These are phyloP conservation scores for Cassiopea andromeda DNA, from an alignment of 30 jellyfish, hydroid and myxozoan genomes.

Conservation along the genomic window DNA sequence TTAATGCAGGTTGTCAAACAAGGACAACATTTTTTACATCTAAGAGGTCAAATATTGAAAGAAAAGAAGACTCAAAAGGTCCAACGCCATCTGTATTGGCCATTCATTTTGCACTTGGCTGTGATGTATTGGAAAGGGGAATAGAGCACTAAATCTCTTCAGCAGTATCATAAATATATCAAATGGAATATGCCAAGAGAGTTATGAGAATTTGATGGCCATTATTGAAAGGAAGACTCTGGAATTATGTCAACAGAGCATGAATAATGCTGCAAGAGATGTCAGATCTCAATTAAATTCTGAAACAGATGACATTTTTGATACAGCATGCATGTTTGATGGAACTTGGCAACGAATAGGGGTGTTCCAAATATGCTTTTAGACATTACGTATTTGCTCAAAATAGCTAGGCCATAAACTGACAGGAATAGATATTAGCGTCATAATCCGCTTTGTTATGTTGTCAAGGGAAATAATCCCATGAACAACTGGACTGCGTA, in stretches of 20 bases:
- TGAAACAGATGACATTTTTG: neutral
- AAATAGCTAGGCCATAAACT: no score
- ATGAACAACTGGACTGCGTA: no score
- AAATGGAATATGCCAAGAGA: neutral
- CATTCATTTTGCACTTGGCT: neutral
- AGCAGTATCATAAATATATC: neutral
- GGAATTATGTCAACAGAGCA: neutral
- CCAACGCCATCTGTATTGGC: conserved; percentile 10
- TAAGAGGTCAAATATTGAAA: conserved; percentile 10
- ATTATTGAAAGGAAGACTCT: conserved; percentile 1
- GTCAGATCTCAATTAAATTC: neutral
- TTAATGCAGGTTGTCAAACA: conserved; percentile 6
- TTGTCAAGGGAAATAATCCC: no score
- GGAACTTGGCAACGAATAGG: conserved; percentile 39
- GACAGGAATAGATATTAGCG: no score
- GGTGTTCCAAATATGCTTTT: neutral
- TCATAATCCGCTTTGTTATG: no score
- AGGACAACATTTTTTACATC: conserved; percentile 21
- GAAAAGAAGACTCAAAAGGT: conserved; percentile 17
- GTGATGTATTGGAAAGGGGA: conserved; percentile 25
- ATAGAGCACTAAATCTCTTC: conserved; percentile 2
- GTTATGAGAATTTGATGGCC: neutral
- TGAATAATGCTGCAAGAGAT: conserved; percentile 26
- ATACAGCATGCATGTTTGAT: conserved; percentile 34
- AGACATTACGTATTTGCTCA: no score